These are phyloP conservation scores for Bombus breviceps DNA, from an alignment of 1,140 invertebrate species.

Conservation along the genomic window DNA sequence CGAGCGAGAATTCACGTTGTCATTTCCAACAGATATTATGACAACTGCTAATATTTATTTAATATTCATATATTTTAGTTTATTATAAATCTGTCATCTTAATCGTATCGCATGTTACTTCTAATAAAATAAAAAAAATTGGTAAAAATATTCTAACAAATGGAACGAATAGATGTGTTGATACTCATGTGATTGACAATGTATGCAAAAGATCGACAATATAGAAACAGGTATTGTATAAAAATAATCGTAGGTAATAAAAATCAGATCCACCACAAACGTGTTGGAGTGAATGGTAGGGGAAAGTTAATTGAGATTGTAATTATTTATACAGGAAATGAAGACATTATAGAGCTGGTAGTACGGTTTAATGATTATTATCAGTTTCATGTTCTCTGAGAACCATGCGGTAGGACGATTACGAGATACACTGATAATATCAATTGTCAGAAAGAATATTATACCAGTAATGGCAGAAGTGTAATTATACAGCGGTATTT, in stretches of 20 bases:
- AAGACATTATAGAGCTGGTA: not conserved
- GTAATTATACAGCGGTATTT: not conserved
- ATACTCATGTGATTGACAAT: not conserved
- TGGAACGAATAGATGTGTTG: not conserved
- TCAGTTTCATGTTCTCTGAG: not conserved
- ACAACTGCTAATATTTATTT: not conserved
- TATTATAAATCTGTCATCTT: no score
- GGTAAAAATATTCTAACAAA: no score
- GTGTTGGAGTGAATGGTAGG: not conserved
- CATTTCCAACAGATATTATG: no score
- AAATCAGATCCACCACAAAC: not conserved
- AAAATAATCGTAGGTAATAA: not conserved
- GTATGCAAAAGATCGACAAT: not conserved
- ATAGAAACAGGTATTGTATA: not conserved
- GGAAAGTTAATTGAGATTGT: not conserved
- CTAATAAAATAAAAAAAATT: no score
- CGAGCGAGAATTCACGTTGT: no score
- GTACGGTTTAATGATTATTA: conserved; percentile 3
- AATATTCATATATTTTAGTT: no score
- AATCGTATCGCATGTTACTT: no score
- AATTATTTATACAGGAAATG: conserved; percentile 14
- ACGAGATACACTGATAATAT: not conserved
- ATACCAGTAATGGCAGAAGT: not conserved
- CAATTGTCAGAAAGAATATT: not conserved
- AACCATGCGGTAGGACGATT: not conserved